Conservation (phyloP, 30 jellyfish, hydroid and myxozoan genomes). For the Rhopilema esculentum region DNA sequence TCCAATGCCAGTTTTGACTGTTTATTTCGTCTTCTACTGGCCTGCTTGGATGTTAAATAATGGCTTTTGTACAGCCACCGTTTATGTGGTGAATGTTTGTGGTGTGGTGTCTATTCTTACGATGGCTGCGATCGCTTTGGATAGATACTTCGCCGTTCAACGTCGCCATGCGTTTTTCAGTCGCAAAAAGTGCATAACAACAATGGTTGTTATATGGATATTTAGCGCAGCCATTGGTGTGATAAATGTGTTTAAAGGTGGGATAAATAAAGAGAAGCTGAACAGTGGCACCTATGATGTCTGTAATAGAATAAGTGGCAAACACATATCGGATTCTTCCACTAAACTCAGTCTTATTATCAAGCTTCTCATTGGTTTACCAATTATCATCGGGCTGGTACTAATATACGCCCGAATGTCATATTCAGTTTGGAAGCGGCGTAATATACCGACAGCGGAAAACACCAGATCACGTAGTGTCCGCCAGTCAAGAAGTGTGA, state of each 20-base stretch:
- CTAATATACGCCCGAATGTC: constrained; percentile 44
- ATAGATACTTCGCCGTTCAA: constrained; percentile 72
- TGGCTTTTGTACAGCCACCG: constrained; percentile 53
- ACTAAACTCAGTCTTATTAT: constrained; percentile 20
- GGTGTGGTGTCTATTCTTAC: constrained; percentile 58
- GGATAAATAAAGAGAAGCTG: constrained; percentile 28
- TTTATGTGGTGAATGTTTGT: constrained; percentile 62
- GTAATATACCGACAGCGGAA: constrained; percentile 63
- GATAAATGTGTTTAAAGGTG: constrained; percentile 24
- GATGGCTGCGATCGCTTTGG: constrained; percentile 61
- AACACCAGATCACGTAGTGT: constrained; percentile 26
- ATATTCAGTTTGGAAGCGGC: constrained; percentile 52
- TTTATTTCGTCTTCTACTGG: constrained; percentile 65
- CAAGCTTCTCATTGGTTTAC: constrained; percentile 45
- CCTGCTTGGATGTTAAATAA: constrained; percentile 60
- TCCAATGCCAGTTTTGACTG: constrained; percentile 63
- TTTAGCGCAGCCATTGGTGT: constrained; percentile 32
- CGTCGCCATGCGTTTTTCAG: constrained; percentile 36
- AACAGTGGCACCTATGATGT: constrained; percentile 49
- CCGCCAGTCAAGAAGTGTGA: constrained; percentile 8
- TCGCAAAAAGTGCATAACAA: constrained; percentile 30
- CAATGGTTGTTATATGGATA: constrained; percentile 57
- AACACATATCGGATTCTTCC: constrained; percentile 34
- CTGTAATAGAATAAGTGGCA: constrained; percentile 70
- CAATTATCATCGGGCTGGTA: constrained; percentile 43